Base-by-base conservation (phyloP, 1,140 invertebrate genomes). In the Drosophila ananassae region DNA sequence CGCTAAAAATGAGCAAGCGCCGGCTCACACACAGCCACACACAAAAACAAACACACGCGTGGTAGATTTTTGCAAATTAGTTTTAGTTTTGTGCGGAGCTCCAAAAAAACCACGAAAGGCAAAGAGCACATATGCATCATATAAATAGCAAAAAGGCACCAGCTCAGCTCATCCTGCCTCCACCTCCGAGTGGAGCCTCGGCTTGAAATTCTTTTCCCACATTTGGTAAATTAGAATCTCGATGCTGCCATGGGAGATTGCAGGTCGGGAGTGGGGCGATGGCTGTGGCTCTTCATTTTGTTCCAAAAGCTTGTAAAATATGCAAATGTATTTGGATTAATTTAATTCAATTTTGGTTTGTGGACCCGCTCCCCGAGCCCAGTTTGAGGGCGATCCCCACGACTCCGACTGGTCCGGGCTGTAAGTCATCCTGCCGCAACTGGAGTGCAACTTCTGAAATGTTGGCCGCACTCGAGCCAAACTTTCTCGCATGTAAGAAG, bases 171-270 rank as follows among this genome's bases (percentile, higher is more conserved):
- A 3, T 39, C 48, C 37, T 46, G 21, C 3, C 34, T 34, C 39
- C 39, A 5, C 25, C 25, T 28, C 25, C 25, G 7, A 17, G 17
- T 17, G 17, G 17, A 17, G 17, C 17, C 56, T 64, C 79, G 64
- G 72, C 64, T 85, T 68, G 75, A 75, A 79, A 78, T 85, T 78
- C 78, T 82, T 87, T 87, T 76, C 64, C 73, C 82, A 79, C 83
- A 87, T 87, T 87, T 89, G 78, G 59, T 66, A 82, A 82, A 87
- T 87, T 87, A 89, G 83, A 83, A 82, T 85, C 69, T 73, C 52
- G 62, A 63, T 57, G 73, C 30, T 52, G 66, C 55, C 37, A 47
- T 50, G 63, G 32, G 22, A 12, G 66, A 17, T 41, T 39, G 37
- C 17, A 32, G 41, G n/a, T 6, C n/a, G 32, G 32, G 25, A 17